phyloP scores from a whole-genome alignment of 1,140 invertebrate genomes.

The Hirudo medicinalis region DNA sequence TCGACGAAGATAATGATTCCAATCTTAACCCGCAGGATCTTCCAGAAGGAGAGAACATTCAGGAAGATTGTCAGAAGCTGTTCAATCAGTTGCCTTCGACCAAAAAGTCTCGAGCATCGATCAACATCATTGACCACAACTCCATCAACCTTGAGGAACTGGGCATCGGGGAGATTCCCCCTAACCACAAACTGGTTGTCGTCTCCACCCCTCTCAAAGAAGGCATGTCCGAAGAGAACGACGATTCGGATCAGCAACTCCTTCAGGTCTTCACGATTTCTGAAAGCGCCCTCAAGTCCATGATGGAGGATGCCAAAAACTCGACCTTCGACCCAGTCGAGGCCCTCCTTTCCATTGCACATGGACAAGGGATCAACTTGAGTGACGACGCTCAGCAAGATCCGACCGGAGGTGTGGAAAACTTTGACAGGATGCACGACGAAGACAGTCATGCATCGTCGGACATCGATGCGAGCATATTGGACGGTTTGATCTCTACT shows the following conservation, averaged over 20 bases:
- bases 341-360: not conserved
- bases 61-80: not conserved
- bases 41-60: not conserved
- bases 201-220: not conserved
- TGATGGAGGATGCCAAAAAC: not conserved
- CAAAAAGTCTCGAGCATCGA: not conserved
- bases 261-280: not conserved
- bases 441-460: too few relatives aligned
- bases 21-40: not conserved
- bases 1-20: not conserved
- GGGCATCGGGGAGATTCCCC: slow-evolving; percentile 6
- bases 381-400: too few relatives aligned
- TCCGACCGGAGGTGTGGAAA: too few relatives aligned
- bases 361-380: not conserved
- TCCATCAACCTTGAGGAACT: not conserved
- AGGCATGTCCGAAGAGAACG: not conserved
- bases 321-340: not conserved
- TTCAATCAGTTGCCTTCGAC: not conserved
- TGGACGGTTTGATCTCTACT: too few relatives aligned
- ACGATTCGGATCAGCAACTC: not conserved
- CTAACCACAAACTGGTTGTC: not conserved
- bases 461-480: too few relatives aligned
- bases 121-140: slow-evolving; percentile 1
- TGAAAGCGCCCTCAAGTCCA: slow-evolving; percentile 1
- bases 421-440: too few relatives aligned